Conservation (phyloP, 1,140 invertebrate species). For the Aphelinus atriplicis region DNA sequence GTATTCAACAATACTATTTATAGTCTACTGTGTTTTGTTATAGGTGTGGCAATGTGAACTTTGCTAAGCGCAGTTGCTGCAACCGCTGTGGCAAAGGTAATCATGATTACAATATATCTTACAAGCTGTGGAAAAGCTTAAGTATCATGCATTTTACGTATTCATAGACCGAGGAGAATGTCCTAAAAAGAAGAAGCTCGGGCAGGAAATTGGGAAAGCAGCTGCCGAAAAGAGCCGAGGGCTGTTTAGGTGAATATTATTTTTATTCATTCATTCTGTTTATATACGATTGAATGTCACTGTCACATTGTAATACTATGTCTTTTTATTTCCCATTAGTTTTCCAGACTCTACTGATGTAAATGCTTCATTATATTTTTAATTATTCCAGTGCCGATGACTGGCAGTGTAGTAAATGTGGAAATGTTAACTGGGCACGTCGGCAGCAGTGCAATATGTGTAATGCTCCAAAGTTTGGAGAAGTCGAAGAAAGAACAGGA, state of each 20-base stretch:
- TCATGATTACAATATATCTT: constrained; percentile 39
- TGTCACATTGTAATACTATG: background rate
- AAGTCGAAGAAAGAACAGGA: constrained; percentile 83
- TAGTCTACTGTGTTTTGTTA: constrained; percentile 31
- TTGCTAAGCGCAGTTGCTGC: constrained; percentile 87
- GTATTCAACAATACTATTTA: too few relatives aligned
- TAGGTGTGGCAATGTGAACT: constrained; percentile 95
- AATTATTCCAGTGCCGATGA: constrained; percentile 91
- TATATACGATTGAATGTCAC: background rate
- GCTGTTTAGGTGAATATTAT: constrained; percentile 72
- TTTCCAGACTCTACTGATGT: too few relatives aligned
- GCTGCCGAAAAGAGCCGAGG: constrained; percentile 98
- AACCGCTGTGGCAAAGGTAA: constrained; percentile 88
- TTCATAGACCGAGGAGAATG: constrained; percentile 70
- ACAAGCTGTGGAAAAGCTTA: constrained; percentile 16
- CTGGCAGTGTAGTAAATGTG: constrained; percentile 99
- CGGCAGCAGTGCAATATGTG: constrained; percentile 98
- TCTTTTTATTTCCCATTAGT: too few relatives aligned
- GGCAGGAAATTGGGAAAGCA: constrained; percentile 96
- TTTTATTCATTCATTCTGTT: background rate
- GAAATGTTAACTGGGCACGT: constrained; percentile 99
- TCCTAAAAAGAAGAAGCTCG: constrained; percentile 87
- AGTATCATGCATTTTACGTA: constrained; percentile 38
- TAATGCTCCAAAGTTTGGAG: constrained; percentile 96
- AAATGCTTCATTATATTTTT: too few relatives aligned